Evolutionary conservation across 2,113 vertebrate genomes (phyloP), one percentile per base, ranked within the genome.

Genomic region (Boulengerochromis microlepis): DNA sequence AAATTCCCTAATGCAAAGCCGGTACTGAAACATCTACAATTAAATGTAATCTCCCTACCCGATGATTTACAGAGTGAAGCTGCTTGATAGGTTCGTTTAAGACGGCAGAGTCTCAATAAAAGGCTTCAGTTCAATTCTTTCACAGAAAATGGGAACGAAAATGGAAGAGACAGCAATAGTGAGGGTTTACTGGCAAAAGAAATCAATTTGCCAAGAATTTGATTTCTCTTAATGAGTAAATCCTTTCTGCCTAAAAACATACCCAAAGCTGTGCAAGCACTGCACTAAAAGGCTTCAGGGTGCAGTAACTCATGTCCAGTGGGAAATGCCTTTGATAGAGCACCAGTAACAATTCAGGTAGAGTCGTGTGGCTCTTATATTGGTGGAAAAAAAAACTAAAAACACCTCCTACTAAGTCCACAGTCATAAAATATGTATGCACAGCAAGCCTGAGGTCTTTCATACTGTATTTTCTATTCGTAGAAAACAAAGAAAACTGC

Each of bases 351-450:
- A 54, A 12, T 61, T 64, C 50, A 74, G 80, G 52, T 78, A 54
- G 24, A 88, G 45, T 83, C 81, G 82, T 13, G 40, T 85, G 56
- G 85, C 61, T 13, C 18, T 69, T 11, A 47, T 71, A 69, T 81
- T n/a, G 22, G 8, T 19, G 24, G n/a, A 2, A 38, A 69, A 22
- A 16, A 56, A 31, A 3, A 13, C 57, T 5, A 80, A 69, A 69
- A 40, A 40, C 16, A 13, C 26, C 83, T 61, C 1, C 54, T 22
- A 56, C 74, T 56, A 31, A 71, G 13, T 85, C 71, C 18, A 35
- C 84, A 85, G 88, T 31, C 88, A 90, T 93, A 81, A 92, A 91
- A 80, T 93, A 94, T 92, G 86, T 8, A 93, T 90, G 59, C 22
- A 31, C 3, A n/a, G 64, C 52, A 3, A 76, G 80, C 22, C 61